Conservation (phyloP, 1,140 invertebrate species). For the Tribolium madens region DNA sequence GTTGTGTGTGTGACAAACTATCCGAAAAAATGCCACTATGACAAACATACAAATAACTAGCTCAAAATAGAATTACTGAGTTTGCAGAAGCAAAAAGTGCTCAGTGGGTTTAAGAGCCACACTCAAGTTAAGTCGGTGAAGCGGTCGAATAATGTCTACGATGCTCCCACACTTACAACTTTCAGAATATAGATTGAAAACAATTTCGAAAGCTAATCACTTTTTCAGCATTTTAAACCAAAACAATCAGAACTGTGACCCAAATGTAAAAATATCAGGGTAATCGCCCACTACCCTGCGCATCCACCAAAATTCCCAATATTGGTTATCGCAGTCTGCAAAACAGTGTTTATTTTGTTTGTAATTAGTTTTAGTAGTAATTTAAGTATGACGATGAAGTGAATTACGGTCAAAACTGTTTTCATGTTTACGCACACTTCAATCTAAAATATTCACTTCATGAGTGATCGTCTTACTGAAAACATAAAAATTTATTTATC, state of each 20-base stretch:
- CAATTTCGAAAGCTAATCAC: neutral
- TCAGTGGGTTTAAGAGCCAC: neutral
- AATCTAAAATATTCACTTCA: neutral
- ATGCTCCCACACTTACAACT: constrained; percentile 3
- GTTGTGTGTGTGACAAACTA: neutral
- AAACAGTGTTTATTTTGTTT: neutral
- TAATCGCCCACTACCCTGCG: neutral
- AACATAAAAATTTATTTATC: neutral
- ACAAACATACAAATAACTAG: neutral
- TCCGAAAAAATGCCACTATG: neutral
- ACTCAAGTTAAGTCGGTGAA: neutral
- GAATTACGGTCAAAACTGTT: neutral
- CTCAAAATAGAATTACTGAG: constrained; percentile 9
- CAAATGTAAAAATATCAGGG: neutral
- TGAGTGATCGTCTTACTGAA: neutral
- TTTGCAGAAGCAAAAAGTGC: constrained; percentile 10
- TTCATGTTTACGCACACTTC: neutral
- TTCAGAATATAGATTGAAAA: neutral
- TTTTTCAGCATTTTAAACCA: neutral
- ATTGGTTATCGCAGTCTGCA: neutral
- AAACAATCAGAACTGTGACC: neutral
- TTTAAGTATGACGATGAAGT: neutral
- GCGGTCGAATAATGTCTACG: neutral
- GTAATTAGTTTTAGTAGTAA: neutral
- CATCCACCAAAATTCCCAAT: constrained; percentile 4